Percentiles rank a stretch among this genome's conserved stretches.
These are phyloP conservation scores for Eupithecia exiguata DNA, from an alignment of 2,888 invertebrate species.

Conservation along the genomic window DNA sequence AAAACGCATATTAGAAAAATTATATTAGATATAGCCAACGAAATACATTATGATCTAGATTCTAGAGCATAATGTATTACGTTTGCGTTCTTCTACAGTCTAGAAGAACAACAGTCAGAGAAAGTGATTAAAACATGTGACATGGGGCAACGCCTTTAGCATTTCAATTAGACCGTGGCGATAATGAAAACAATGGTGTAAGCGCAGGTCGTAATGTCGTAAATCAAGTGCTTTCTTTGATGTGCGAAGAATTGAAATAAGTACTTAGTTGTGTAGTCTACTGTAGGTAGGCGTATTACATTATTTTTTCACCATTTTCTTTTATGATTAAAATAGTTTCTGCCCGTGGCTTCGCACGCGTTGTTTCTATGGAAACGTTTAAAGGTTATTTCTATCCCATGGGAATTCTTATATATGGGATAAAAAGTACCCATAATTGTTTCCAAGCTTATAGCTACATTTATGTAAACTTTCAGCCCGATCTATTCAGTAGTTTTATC, in stretches of 20 bases:
- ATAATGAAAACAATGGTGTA: slow-evolving; percentile 43
- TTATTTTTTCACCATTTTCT: too few relatives aligned
- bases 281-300: not conserved
- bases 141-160: slow-evolving; percentile 56
- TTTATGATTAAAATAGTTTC: too few relatives aligned
- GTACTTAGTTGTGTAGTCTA: not conserved
- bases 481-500: too few relatives aligned
- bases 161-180: slow-evolving; percentile 56
- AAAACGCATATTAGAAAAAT: not conserved
- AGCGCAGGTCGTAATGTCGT: slow-evolving; percentile 28
- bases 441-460: too few relatives aligned
- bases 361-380: too few relatives aligned
- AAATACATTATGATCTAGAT: not conserved
- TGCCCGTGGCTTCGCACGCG: too few relatives aligned
- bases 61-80: too few relatives aligned
- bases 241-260: slow-evolving; percentile 21
- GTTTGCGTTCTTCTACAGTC: too few relatives aligned
- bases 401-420: too few relatives aligned
- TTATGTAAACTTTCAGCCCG: too few relatives aligned
- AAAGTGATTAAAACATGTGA: slow-evolving; percentile 79
- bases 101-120: slow-evolving; percentile 66
- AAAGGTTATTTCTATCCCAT: too few relatives aligned
- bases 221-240: slow-evolving; percentile 43
- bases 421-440: too few relatives aligned
- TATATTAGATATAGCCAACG: not conserved